Evolutionary conservation across 2,797 vertebrate species (phyloP), one percentile per base, ranked within the genome.

Genomic region (Eupleurogrammus muticus): DNA sequence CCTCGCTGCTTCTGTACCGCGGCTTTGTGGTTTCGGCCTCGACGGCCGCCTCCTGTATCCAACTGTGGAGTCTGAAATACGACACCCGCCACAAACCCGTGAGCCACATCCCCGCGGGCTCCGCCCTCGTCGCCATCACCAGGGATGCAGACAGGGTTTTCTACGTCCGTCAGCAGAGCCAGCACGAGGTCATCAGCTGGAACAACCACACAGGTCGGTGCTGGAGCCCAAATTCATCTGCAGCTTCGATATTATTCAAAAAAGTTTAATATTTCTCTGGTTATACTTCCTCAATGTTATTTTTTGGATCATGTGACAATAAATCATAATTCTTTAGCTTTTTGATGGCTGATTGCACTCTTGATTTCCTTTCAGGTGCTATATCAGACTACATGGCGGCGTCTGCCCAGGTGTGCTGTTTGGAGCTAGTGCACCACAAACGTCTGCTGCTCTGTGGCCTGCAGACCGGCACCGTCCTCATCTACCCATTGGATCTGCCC

Each of bases 391-490:
- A 60, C 0, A 48, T 94, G 70, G 80, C 92, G 0, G 87, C 89
- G 0, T 93, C 93, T 5, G 90, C 90, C 0, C 68, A 89, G 57
- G 94, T 94, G 14, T 89, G 81, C 55, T 95, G 94, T n/a, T 83
- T 97, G 87, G 94, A 95, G 65, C 55, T 92, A 2, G 91, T 93
- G 0, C 90, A 96, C 74, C 70, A 86, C 54, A 94, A 87, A 20
- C 85, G 89, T 9, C 83, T 96, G n/a, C 93, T 97, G 9, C 85
- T 95, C 38, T 94, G 90, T 0, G 95, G 95, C 1, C 74, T 97
- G 12, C 57, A 35, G 2, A 93, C 93, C 0, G 96, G 96, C 17
- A 93, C 93, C 0, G 85, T 95, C 48, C 90, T 96, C 16, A 94
- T 94, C 82, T 95, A 96, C 79, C 95, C 95, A 0, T 60, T 96